A percentile compares a stretch with the other conserved stretches of the same genome.
Evolutionary conservation across 2,888 invertebrate genomes (phyloP).

Genomic region (Mesorhabditis belari): DNA sequence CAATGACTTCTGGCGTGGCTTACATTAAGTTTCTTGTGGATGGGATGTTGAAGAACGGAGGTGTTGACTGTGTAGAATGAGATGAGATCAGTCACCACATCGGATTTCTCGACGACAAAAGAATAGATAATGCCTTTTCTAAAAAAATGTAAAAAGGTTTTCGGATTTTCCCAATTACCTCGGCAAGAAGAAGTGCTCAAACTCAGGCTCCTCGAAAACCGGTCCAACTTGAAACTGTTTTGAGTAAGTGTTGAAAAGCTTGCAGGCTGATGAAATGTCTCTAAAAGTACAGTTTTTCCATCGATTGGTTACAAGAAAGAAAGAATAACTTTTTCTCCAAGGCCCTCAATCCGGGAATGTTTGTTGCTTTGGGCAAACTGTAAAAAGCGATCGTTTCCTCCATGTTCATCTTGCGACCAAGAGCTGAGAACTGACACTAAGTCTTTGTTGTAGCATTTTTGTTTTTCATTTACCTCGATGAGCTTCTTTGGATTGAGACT

Average conservation of each 20-base stretch:
- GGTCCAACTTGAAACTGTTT: slow-evolving; percentile 83
- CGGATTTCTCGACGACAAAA: slow-evolving; percentile 75
- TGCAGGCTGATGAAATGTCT: slow-evolving; percentile 58
- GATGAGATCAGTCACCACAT: slow-evolving; percentile 71
- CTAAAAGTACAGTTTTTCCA: background rate
- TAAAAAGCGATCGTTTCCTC: slow-evolving; percentile 91
- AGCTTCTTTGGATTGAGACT: slow-evolving; percentile 96
- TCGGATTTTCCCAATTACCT: slow-evolving; percentile 55
- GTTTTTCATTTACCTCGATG: slow-evolving; percentile 90
- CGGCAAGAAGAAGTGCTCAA: slow-evolving; percentile 91
- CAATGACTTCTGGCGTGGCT: no score
- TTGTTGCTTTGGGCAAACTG: slow-evolving; percentile 73
- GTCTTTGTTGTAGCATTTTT: no score
- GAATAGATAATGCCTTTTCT: slow-evolving; percentile 79
- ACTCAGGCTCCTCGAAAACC: slow-evolving; percentile 76
- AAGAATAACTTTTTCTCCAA: slow-evolving; percentile 52
- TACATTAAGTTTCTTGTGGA: slow-evolving; percentile 84
- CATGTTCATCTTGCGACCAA: slow-evolving; percentile 98
- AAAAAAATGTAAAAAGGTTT: background rate
- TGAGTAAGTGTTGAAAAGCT: slow-evolving; percentile 64
- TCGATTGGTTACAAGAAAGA: no score
- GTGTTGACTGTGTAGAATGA: slow-evolving; percentile 97
- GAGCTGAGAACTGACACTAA: slow-evolving; percentile 77
- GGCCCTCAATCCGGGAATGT: slow-evolving; percentile 62
- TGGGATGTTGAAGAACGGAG: slow-evolving; percentile 95